Evolutionary conservation across 2,113 vertebrate species (phyloP).

Genomic region (Loxodonta africana): DNA sequence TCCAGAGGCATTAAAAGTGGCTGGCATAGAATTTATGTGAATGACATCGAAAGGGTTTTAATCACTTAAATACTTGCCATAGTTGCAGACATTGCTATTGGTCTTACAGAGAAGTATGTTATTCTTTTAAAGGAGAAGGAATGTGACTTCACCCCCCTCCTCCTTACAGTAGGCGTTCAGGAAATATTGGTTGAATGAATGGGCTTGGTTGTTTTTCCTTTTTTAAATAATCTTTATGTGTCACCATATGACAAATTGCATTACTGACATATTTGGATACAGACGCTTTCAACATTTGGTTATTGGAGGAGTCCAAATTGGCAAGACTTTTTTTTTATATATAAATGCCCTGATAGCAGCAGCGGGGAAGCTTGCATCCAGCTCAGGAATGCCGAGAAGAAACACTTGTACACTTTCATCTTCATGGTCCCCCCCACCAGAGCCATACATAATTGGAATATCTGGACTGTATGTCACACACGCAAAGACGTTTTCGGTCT

Average conservation of each 20-base stretch:
- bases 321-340: not conserved
- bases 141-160: not conserved
- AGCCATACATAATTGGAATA: not conserved
- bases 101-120: not conserved
- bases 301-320: not conserved
- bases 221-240: not conserved
- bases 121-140: not conserved
- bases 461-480: not conserved
- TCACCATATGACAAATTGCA: slow-evolving; percentile 8
- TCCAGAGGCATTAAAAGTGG: too few relatives aligned
- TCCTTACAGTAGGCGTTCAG: not conserved
- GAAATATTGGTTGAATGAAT: too few relatives aligned
- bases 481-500: not conserved
- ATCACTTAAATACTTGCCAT: not conserved
- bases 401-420: not conserved
- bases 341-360: not conserved
- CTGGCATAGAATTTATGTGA: too few relatives aligned
- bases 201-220: not conserved
- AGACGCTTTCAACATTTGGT: slow-evolving; percentile 43
- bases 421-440: not conserved
- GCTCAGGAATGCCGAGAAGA: not conserved
- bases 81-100: not conserved
- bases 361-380: not conserved
- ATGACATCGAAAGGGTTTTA: not conserved
- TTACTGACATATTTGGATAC: slow-evolving; percentile 44